phyloP scores from a whole-genome alignment of 2,797 vertebrate genomes.

The Syndactyla subalaris region DNA sequence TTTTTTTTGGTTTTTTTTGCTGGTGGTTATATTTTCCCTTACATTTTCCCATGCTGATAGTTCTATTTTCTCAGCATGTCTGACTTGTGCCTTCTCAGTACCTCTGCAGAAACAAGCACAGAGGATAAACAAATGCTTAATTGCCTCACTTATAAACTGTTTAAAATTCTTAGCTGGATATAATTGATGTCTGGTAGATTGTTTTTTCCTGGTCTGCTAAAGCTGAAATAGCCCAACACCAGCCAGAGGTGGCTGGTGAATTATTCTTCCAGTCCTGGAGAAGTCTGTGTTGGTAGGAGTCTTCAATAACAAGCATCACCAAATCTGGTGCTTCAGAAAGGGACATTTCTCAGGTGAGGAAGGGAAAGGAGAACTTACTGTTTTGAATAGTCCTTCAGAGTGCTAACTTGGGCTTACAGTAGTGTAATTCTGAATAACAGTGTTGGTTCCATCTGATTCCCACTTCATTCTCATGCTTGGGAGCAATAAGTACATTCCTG shows the following conservation, averaged over 20 bases:
- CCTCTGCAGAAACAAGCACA: neutral
- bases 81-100: neutral
- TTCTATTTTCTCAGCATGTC: neutral
- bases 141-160: neutral
- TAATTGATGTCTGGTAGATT: neutral
- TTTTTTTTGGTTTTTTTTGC: neutral
- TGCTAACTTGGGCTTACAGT: neutral
- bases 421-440: neutral
- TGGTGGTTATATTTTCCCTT: neutral
- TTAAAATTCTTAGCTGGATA: neutral
- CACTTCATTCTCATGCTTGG: neutral
- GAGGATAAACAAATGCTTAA: neutral
- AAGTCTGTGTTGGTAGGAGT: neutral
- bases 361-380: neutral
- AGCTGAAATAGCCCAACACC: neutral
- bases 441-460: neutral
- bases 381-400: neutral
- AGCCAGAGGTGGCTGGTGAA: neutral
- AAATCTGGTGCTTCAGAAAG: neutral
- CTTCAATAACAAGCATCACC: neutral
- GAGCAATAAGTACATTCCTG: accelerated
- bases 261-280: neutral
- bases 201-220: neutral
- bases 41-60: neutral
- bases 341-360: neutral